Evolutionary conservation across 2,888 invertebrate genomes (phyloP).

Genomic region (Tinea pellionella): DNA sequence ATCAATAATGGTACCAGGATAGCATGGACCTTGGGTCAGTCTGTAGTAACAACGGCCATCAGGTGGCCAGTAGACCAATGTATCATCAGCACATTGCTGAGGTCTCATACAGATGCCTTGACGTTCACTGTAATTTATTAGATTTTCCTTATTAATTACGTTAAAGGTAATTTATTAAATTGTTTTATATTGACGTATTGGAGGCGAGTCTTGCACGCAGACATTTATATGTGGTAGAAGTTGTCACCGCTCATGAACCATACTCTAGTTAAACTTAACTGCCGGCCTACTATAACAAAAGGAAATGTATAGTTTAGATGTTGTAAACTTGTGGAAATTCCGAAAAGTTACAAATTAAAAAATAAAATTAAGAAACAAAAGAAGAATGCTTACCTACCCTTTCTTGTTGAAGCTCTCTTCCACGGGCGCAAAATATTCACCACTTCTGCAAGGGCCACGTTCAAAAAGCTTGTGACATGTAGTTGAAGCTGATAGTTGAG

Average conservation of each 20-base stretch:
- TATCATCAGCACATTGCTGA: conserved; percentile 72
- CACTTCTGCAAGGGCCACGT: conserved; percentile 77
- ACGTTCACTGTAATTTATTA: conserved; percentile 61
- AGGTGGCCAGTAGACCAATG: conserved; percentile 81
- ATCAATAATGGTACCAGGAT: conserved; percentile 76
- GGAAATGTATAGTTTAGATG: no score
- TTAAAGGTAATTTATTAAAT: no score
- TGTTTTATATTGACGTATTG: no score
- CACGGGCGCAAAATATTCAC: conserved; percentile 81
- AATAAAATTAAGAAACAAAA: no score
- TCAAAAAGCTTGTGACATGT: conserved; percentile 81
- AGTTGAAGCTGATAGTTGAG: conserved; percentile 75
- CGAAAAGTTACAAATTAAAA: no score
- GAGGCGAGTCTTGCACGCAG: no score
- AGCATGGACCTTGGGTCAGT: conserved; percentile 80
- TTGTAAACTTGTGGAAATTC: no score
- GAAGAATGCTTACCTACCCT: conserved; percentile 55
- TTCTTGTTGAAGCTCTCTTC: conserved; percentile 63
- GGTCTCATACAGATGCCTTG: conserved; percentile 80
- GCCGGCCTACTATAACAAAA: no score
- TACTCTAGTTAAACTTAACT: no score
- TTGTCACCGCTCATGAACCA: no score
- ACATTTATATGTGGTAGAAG: no score
- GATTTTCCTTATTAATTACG: no score
- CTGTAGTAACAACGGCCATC: conserved; percentile 80